Percentiles rank a stretch among this genome's conserved stretches.
phyloP scores from a whole-genome alignment of 2,113 vertebrate species.

The Ceyx cyanopectus region DNA sequence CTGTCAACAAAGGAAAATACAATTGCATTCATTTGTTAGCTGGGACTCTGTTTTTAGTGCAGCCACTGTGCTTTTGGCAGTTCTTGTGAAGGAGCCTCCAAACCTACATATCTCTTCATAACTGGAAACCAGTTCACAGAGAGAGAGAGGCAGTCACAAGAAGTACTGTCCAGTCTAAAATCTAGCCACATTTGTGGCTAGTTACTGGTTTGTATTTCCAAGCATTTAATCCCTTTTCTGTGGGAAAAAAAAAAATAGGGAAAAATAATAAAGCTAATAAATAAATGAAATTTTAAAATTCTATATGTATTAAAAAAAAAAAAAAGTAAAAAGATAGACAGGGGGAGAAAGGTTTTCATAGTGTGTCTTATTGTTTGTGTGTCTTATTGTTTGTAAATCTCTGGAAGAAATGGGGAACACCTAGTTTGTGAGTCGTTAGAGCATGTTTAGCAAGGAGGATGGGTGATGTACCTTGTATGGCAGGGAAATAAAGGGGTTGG shows the following conservation, averaged over 20 bases:
- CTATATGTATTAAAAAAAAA: background rate
- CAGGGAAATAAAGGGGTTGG: background rate
- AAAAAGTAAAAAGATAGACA: background rate
- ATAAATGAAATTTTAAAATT: background rate
- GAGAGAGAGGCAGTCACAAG: background rate
- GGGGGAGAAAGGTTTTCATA: background rate
- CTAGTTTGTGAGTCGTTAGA: background rate
- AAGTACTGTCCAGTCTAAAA: background rate
- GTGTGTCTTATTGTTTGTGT: background rate
- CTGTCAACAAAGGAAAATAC: background rate
- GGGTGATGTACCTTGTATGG: rapidly evolving
- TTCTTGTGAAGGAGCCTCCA: background rate
- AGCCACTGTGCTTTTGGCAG: rapidly evolving
- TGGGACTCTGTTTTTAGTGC: background rate
- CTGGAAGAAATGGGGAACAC: background rate
- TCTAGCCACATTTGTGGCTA: rapidly evolving
- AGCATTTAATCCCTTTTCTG: background rate
- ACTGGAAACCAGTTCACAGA: background rate
- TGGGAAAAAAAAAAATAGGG: no score
- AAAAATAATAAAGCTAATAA: background rate
- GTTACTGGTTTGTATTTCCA: background rate
- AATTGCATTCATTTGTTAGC: background rate
- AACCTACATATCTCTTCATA: background rate
- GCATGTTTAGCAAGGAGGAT: no score
- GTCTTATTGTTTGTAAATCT: background rate